phyloP scores from a whole-genome alignment of 1,140 invertebrate species.

The Cydia fagiglandana region DNA sequence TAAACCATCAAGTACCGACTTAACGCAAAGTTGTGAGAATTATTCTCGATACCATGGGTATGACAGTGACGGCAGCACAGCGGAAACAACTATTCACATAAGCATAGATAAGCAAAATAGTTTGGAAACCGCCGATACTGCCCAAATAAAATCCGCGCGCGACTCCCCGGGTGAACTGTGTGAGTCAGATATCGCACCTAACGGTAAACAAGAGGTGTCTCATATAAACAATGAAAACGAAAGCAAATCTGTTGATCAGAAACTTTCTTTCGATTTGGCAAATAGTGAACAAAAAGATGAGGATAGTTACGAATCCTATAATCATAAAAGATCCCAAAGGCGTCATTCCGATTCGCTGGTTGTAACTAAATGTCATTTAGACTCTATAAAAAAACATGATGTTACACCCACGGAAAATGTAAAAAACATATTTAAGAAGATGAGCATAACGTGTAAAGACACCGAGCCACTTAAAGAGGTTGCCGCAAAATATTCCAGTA shows the following conservation, averaged over 20 bases:
- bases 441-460: slow-evolving; percentile 41
- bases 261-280: slow-evolving; percentile 11
- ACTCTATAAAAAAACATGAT: not conserved
- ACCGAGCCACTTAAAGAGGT: slow-evolving; percentile 25
- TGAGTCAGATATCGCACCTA: not conserved
- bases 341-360: slow-evolving; percentile 52
- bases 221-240: slow-evolving; percentile 16
- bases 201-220: slow-evolving; percentile 16
- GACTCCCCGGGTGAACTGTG: not conserved
- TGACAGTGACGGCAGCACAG: slow-evolving; percentile 70
- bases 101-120: slow-evolving; percentile 53
- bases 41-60: slow-evolving; percentile 63
- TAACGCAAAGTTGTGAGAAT: slow-evolving; percentile 40
- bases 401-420: slow-evolving; percentile 40
- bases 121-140: slow-evolving; percentile 37
- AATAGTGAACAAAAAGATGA: slow-evolving; percentile 30
- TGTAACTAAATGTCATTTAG: slow-evolving; percentile 39
- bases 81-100: slow-evolving; percentile 69
- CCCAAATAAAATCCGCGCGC: slow-evolving; percentile 25
- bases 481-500: not conserved
- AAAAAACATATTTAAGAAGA: slow-evolving; percentile 48
- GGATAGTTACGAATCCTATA: slow-evolving; percentile 36
- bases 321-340: slow-evolving; percentile 36
- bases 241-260: not conserved
- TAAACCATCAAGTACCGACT: slow-evolving; percentile 31